A percentile compares a stretch with the other conserved stretches of the same genome.
Conservation (phyloP, 2,888 invertebrate species). For the Chrysomela aeneicollis region DNA sequence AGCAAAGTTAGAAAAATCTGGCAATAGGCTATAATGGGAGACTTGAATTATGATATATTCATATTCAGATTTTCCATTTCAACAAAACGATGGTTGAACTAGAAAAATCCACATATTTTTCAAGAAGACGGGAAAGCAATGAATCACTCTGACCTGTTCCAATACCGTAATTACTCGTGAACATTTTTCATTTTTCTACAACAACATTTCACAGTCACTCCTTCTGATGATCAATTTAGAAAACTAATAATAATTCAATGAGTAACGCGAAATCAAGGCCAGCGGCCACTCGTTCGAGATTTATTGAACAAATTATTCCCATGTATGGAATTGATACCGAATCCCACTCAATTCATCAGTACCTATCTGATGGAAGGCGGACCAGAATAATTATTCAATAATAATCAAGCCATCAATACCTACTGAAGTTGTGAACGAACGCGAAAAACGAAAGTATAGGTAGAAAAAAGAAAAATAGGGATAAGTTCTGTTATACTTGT, state of each 20-base stretch:
- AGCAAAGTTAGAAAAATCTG: too few relatives aligned
- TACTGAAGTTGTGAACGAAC: too few relatives aligned
- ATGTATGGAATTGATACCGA: neutral
- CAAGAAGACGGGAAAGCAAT: too few relatives aligned
- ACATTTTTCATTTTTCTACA: neutral
- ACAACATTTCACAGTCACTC: neutral
- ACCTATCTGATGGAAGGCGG: neutral
- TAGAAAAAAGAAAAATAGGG: too few relatives aligned
- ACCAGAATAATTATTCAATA: neutral
- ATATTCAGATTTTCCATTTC: too few relatives aligned
- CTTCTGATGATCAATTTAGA: neutral
- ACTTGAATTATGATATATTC: too few relatives aligned
- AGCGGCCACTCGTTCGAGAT: neutral
- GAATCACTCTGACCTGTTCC: too few relatives aligned
- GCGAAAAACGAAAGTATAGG: too few relatives aligned
- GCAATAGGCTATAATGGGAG: too few relatives aligned
- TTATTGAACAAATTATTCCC: neutral
- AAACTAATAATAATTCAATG: neutral
- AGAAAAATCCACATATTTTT: too few relatives aligned
- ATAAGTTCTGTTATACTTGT: too few relatives aligned
- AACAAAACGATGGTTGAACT: too few relatives aligned
- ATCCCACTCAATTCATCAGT: neutral
- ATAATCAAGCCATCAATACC: neutral
- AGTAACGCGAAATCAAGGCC: slow-evolving; percentile 1
- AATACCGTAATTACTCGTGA: neutral